Evolutionary conservation across 2,797 vertebrate species (phyloP).

Genomic region (Esox masquinongy): DNA sequence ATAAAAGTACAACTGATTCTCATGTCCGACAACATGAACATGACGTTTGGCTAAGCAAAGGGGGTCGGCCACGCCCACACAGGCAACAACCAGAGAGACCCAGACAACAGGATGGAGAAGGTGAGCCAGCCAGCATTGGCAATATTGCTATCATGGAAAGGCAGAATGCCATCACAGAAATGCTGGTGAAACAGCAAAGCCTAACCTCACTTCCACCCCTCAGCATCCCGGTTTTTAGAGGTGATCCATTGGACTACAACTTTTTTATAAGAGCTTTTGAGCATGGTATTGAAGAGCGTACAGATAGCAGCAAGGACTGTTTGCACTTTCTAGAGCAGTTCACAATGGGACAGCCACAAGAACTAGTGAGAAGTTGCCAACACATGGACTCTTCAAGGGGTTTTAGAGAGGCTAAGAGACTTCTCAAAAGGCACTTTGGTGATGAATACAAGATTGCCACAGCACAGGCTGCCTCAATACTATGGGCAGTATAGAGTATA

Average conservation of each 20-base stretch:
- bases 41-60: no score
- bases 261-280: conserved; percentile 33
- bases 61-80: no score
- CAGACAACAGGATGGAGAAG: no score
- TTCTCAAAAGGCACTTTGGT: conserved; percentile 15
- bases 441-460: conserved; percentile 16
- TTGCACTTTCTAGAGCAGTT: conserved; percentile 24
- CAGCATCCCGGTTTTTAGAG: conserved; percentile 11
- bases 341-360: conserved; percentile 13
- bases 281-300: conserved; percentile 20
- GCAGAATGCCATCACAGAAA: neutral
- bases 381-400: conserved; percentile 9
- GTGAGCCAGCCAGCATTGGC: no score
- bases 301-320: conserved; percentile 8
- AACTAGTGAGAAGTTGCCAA: conserved; percentile 4
- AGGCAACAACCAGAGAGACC: no score
- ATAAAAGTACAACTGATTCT: no score
- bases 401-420: conserved; percentile 5
- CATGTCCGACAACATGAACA: no score
- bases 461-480: neutral
- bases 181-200: neutral
- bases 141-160: no score
- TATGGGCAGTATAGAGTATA: neutral
- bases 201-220: conserved; percentile 6
- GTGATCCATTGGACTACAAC: conserved; percentile 21